Conservation (phyloP, 2,113 vertebrate genomes). For the Bolborhynchus lineola region DNA sequence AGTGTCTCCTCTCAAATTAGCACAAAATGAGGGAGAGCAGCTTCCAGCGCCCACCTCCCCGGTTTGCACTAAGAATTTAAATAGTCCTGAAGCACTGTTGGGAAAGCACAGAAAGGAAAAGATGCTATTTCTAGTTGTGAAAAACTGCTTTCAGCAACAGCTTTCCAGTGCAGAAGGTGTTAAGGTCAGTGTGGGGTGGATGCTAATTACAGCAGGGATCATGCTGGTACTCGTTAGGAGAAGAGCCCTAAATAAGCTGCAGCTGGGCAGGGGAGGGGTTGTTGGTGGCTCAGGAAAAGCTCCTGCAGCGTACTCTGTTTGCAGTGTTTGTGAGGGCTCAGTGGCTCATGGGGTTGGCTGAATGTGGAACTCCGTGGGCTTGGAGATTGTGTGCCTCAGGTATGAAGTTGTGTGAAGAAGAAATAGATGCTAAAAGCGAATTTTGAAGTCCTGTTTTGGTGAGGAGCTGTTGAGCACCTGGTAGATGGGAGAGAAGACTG, state of each 20-base stretch:
- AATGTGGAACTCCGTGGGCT: not conserved
- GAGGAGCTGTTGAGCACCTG: not conserved
- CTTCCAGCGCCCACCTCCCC: not conserved
- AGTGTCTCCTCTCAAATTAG: not conserved
- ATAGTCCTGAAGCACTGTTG: not conserved
- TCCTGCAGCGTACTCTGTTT: not conserved
- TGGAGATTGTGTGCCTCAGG: rapidly evolving
- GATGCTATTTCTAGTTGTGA: not conserved
- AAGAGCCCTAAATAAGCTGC: not conserved
- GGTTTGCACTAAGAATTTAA: not conserved
- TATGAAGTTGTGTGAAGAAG: not conserved
- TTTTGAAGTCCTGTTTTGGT: not conserved
- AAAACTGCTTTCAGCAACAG: not conserved
- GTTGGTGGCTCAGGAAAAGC: not conserved
- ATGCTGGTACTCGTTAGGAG: not conserved
- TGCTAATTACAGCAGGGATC: not conserved
- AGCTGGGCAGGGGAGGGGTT: not conserved
- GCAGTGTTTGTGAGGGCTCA: not conserved
- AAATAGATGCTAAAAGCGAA: not conserved
- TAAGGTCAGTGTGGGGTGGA: not conserved
- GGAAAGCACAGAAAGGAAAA: not conserved
- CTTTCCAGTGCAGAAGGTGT: not conserved
- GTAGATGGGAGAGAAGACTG: not conserved
- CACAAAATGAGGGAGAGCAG: not conserved
- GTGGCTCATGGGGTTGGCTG: rapidly evolving